Base-by-base conservation (phyloP, 2,113 vertebrate genomes). In the Romanogobio albipinnatus region DNA sequence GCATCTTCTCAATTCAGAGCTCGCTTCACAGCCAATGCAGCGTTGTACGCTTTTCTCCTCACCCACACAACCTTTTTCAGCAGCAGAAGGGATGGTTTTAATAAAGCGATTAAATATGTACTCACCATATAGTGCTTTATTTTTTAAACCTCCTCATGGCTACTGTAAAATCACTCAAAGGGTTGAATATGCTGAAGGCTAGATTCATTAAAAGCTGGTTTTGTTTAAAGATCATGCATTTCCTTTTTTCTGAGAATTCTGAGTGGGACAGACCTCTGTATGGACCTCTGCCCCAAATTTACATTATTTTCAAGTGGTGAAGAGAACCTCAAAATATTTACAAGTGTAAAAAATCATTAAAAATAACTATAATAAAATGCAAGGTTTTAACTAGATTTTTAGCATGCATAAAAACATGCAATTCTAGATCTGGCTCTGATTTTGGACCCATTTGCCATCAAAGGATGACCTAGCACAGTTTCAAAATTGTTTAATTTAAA, bases 1-100 rank as follows among this genome's bases (percentile, higher is more conserved):
- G 45, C 73, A 68, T 68, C 62, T 66, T 14, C 73, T 85, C 80
- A 62, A 78, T 62, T 71, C 84, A 83, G 66, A 26, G 79, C 80
- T 82, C 83, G 80, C 73, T 82, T 76, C 7, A 24, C 45, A 58
- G 51, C 81, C 85, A 74, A 84, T 11, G 24, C 83, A 24, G 58
- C 22, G 17, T 53, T 83, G 74, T 62, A 76, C 53, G 81, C 68
- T 39, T 83, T 81, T 84, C 76, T 83, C 56, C 43, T 29, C 87
- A 76, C 84, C 84, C 84, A 86, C 87, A 61, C 84, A 70, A 19
- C 58, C 74, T 81, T 73, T 84, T 78, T 82, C 33, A 70, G 24
- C 36, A 29, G 26, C 51, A 75, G 70, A 87, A 76, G 49, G 24
- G 73, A 51, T 22, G 29, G 71, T 53, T 79, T 80, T 75, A 15